A percentile compares a stretch with the other conserved stretches of the same genome.
These are phyloP conservation scores for Criorhina ranunculi DNA, from an alignment of 2,888 invertebrate genomes.

Conservation along the genomic window DNA sequence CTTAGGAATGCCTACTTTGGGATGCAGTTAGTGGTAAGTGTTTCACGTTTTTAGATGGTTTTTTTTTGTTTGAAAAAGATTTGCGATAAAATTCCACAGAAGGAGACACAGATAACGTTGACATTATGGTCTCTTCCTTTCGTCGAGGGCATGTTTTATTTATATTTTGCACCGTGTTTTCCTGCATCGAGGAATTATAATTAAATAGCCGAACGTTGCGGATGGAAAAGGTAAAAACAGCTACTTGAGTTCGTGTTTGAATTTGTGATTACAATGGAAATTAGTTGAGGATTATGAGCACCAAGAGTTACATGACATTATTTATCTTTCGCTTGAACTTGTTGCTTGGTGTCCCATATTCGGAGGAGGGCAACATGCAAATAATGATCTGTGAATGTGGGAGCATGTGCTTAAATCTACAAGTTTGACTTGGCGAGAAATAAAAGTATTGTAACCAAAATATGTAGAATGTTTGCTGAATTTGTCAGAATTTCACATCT, in stretches of 20 bases:
- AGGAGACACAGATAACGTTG: slow-evolving; percentile 62
- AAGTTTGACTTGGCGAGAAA: no score
- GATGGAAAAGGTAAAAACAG: slow-evolving; percentile 16
- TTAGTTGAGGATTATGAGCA: slow-evolving; percentile 29
- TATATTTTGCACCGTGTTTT: slow-evolving; percentile 66
- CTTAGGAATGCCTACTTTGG: slow-evolving; percentile 47
- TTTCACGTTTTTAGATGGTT: slow-evolving; percentile 54
- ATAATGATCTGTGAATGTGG: background rate
- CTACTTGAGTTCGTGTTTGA: slow-evolving; percentile 56
- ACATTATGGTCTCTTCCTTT: slow-evolving; percentile 59
- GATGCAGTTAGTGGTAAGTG: slow-evolving; percentile 43
- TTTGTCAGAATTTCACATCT: no score
- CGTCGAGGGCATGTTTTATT: slow-evolving; percentile 72
- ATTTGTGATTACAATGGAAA: slow-evolving; percentile 59
- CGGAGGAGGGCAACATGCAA: slow-evolving; percentile 11
- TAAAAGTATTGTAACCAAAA: no score
- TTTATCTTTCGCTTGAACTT: background rate
- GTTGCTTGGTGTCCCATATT: slow-evolving; percentile 10
- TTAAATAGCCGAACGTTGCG: slow-evolving; percentile 54
- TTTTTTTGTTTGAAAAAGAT: slow-evolving; percentile 18
- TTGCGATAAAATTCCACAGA: slow-evolving; percentile 61
- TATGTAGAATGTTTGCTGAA: no score
- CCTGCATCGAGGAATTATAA: slow-evolving; percentile 68
- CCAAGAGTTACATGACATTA: slow-evolving; percentile 1
- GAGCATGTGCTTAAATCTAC: no score